Evolutionary conservation across 2,797 vertebrate species (phyloP).

Genomic region (Calcarius lapponicus): DNA sequence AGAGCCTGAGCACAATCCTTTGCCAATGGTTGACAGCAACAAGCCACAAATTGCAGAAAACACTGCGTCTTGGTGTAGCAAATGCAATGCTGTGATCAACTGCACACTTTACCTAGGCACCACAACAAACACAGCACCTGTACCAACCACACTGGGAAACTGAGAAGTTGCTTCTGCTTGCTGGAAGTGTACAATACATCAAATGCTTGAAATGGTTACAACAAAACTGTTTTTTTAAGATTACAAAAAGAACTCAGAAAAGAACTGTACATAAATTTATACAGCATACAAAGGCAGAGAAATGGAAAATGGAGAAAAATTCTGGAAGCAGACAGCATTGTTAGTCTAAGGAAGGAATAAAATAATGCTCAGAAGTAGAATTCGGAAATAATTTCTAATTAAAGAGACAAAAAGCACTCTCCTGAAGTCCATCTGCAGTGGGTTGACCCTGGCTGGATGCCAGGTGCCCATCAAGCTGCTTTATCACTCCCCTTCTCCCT

Average conservation of each 20-base stretch:
- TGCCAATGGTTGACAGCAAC: slow-evolving; percentile 9
- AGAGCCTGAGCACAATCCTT: slow-evolving; percentile 17
- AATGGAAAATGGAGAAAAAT: neutral
- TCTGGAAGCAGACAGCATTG: neutral
- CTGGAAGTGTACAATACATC: neutral
- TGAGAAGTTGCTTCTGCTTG: slow-evolving; percentile 15
- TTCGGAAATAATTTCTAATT: neutral
- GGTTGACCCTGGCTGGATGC: neutral
- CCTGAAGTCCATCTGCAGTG: neutral
- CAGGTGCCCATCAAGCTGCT: neutral
- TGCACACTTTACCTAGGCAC: neutral
- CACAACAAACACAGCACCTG: neutral
- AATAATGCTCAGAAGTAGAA: neutral
- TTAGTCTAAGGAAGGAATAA: neutral
- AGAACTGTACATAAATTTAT: neutral
- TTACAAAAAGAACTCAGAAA: neutral
- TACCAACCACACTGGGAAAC: neutral
- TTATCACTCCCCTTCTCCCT: neutral
- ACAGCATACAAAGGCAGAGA: neutral
- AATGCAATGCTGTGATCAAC: accelerated
- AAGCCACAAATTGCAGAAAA: neutral
- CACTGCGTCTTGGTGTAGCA: neutral
- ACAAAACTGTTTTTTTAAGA: neutral
- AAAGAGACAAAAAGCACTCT: neutral
- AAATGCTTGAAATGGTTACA: neutral